Base-by-base conservation (phyloP, 2,113 vertebrate species). In the Plotosus lineatus region DNA sequence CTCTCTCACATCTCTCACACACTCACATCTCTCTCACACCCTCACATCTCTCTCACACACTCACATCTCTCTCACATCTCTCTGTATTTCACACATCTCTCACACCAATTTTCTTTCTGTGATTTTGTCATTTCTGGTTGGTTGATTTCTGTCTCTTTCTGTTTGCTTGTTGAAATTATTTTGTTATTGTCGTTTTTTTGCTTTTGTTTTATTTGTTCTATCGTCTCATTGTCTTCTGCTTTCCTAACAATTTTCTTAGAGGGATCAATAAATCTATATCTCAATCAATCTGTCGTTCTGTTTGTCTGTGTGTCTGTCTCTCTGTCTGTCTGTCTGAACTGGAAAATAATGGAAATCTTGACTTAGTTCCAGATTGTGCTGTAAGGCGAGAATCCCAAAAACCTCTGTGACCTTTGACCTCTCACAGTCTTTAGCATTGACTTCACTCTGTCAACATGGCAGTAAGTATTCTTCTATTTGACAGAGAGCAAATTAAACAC, bases 341-440 rank as follows among this genome's bases (percentile, higher is more conserved):
- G 50, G 51, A 55, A 69, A 68, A 68, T 48, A 31, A n/a, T 78
- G 76, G 15, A 26, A 50, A 48, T 33, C 44, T 77, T 6, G 19
- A 33, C 6, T 46, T 15, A 15, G n/a, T 44, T 81, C 48, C 74
- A 77, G 79, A 66, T 75, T 31, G 74, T 28, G 14, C 42, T 85
- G 83, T 75, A 78, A 78, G 60, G 23, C 14, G 68, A 71, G 75
- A 77, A 42, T 78, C 84, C 65, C 74, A 14, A 4, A 46, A 73
- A 78, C 68, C 63, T 28, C 44, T 33, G 61, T 55, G 61, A 71
- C 73, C 73, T 75, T 71, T 72, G 75, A 87, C 79, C 86, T 58
- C 55, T 19, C 19, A 23, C 61, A 75, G 80, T 31, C 83, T 81
- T 85, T 85, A 84, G 81, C 81, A 83, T 87, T 83, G 86, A 85